phyloP scores from a whole-genome alignment of 2,888 invertebrate species.

The Melanophora roralis region DNA sequence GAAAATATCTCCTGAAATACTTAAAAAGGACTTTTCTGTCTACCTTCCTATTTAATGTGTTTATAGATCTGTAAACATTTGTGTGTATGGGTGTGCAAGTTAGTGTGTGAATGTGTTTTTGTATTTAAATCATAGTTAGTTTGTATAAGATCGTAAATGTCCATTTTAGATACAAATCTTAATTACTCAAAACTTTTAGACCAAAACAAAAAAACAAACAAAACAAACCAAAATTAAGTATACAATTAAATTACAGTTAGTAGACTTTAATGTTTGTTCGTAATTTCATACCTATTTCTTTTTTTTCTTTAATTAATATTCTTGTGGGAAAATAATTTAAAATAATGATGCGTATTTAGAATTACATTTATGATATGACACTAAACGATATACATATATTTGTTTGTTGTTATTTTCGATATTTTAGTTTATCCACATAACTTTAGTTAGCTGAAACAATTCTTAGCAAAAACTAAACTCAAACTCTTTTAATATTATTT shows the following conservation, averaged over 20 bases:
- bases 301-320: neutral
- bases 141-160: constrained; percentile 34
- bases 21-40: too few relatives aligned
- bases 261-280: constrained; percentile 19
- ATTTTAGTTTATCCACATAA: too few relatives aligned
- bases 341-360: constrained; percentile 30
- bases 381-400: constrained; percentile 4
- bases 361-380: constrained; percentile 21
- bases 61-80: too few relatives aligned
- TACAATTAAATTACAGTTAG: constrained; percentile 48
- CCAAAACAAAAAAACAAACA: constrained; percentile 1
- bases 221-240: constrained; percentile 21
- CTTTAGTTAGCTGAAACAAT: too few relatives aligned
- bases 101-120: neutral
- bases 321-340: constrained; percentile 51
- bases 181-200: constrained; percentile 39
- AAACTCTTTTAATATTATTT: too few relatives aligned
- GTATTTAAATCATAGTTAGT: constrained; percentile 30
- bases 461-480: too few relatives aligned
- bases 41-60: too few relatives aligned
- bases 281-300: constrained; percentile 13
- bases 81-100: neutral
- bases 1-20: too few relatives aligned
- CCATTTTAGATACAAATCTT: constrained; percentile 51
- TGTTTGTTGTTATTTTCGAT: neutral